A percentile compares a stretch with the other conserved stretches of the same genome.
phyloP scores from a whole-genome alignment of 2,113 vertebrate species.

The Gobius niger region DNA sequence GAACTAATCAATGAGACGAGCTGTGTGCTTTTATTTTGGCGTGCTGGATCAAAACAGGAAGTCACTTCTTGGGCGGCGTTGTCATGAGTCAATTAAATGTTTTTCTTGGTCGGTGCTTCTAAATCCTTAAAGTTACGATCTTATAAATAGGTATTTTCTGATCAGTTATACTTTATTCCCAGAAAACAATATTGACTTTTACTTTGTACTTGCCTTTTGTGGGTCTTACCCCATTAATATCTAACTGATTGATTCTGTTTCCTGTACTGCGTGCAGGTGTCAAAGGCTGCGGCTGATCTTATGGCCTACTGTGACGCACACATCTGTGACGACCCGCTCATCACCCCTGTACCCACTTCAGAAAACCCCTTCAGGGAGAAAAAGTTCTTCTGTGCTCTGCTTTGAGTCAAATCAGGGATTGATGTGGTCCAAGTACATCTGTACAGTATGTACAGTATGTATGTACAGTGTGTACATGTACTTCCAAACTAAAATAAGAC shows the following conservation, averaged over 20 bases:
- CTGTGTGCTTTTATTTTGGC: too few relatives aligned
- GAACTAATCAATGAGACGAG: too few relatives aligned
- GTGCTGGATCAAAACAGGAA: too few relatives aligned
- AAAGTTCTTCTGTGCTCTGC: slow-evolving; percentile 92
- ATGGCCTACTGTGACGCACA: slow-evolving; percentile 93
- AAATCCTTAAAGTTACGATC: too few relatives aligned
- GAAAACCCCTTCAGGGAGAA: slow-evolving; percentile 95
- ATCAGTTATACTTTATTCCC: too few relatives aligned
- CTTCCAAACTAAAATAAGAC: slow-evolving; percentile 60
- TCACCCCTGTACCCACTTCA: slow-evolving; percentile 91
- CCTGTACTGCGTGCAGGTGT: slow-evolving; percentile 81
- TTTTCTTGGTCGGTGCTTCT: too few relatives aligned
- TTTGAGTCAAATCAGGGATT: slow-evolving; percentile 77
- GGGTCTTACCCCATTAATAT: background rate
- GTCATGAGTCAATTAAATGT: too few relatives aligned
- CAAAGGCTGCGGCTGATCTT: slow-evolving; percentile 90
- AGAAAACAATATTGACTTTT: too few relatives aligned
- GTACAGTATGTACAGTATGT: slow-evolving; percentile 64
- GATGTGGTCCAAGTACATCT: slow-evolving; percentile 57
- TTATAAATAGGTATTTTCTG: too few relatives aligned
- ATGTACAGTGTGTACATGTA: slow-evolving; percentile 65
- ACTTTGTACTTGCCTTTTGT: too few relatives aligned
- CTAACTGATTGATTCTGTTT: background rate
- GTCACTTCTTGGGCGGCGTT: too few relatives aligned
- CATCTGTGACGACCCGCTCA: slow-evolving; percentile 88